Evolutionary conservation across 2,797 vertebrate species (phyloP).

Genomic region (Notolepis coatsorum): DNA sequence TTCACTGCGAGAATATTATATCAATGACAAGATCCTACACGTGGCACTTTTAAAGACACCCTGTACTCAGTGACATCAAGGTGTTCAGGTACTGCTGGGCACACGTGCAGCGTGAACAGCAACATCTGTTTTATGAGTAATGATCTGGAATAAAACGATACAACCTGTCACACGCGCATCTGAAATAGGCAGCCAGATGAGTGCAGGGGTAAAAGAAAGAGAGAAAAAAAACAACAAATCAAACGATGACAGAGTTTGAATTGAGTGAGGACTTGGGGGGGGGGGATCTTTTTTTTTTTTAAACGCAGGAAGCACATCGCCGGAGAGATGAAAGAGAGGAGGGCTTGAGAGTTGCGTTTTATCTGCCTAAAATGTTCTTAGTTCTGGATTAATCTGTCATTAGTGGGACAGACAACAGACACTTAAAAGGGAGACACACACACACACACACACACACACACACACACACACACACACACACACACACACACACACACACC

Average conservation of each 20-base stretch:
- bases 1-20: too few relatives aligned
- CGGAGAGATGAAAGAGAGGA: conserved; percentile 53
- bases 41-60: neutral
- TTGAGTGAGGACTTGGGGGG: conserved; percentile 24
- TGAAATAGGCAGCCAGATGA: conserved; percentile 19
- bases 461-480: conserved; percentile 1
- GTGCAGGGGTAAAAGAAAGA: too few relatives aligned
- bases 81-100: too few relatives aligned
- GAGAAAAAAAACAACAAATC: conserved; percentile 7
- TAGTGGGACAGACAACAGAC: conserved; percentile 65
- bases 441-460: neutral
- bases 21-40: too few relatives aligned
- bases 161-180: conserved; percentile 10
- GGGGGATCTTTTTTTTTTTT: conserved; percentile 9
- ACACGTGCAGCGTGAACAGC: neutral
- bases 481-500: neutral
- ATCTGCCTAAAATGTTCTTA: conserved; percentile 52
- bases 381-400: conserved; percentile 73
- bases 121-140: neutral
- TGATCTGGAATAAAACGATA: conserved; percentile 23
- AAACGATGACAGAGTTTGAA: conserved; percentile 36
- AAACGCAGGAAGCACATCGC: conserved; percentile 47
- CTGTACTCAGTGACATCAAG: neutral
- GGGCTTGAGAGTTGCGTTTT: conserved; percentile 46
- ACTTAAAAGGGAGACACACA: conserved; percentile 43